Conservation (phyloP, 2,113 vertebrate genomes). For the Silurus glanis region DNA sequence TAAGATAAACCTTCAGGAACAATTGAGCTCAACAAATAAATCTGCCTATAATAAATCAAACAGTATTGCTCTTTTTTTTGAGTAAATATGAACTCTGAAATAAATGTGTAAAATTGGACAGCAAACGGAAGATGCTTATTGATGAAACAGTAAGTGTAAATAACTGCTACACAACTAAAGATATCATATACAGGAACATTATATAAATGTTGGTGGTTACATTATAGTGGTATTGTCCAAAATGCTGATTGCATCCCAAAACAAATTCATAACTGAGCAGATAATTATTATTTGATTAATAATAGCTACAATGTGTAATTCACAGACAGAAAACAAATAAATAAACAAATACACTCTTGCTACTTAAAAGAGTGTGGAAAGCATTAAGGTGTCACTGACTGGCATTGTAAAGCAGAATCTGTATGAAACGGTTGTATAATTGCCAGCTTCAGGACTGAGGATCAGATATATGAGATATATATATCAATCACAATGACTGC, state of each 20-base stretch:
- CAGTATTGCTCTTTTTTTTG: not conserved
- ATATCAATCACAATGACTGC: not conserved
- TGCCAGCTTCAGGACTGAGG: not conserved
- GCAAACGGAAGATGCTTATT: not conserved
- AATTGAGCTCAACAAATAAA: constrained; percentile 10
- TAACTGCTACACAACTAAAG: not conserved
- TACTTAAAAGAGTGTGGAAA: not conserved
- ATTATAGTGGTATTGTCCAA: not conserved
- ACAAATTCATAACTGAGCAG: not conserved
- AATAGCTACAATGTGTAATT: constrained; percentile 5
- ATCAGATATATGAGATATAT: not conserved
- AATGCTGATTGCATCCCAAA: not conserved
- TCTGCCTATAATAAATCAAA: not conserved
- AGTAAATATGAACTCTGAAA: not conserved
- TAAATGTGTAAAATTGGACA: not conserved
- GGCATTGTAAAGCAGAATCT: not conserved
- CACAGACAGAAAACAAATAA: not conserved
- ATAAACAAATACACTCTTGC: not conserved
- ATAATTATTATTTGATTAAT: not conserved
- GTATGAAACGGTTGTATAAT: not conserved
- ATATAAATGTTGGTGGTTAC: not conserved
- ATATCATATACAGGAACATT: not conserved
- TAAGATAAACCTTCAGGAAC: not conserved
- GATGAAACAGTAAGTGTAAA: not conserved
- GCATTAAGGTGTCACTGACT: not conserved